Conservation (phyloP, 2,888 invertebrate species). For the Euphydryas editha region DNA sequence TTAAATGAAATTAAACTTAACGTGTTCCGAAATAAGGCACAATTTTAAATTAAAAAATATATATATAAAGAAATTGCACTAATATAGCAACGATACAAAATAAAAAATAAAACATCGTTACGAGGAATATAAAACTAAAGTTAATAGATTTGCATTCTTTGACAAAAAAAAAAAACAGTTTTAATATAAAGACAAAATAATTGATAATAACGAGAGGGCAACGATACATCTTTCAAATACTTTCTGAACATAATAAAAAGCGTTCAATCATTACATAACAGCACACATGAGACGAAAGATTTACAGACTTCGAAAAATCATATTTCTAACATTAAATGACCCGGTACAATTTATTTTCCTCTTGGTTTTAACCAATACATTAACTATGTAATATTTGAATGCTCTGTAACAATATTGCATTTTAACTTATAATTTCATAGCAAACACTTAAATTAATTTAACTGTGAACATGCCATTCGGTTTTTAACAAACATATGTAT, state of each 20-base stretch:
- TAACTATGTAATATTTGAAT: too few relatives aligned
- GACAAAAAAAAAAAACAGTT: not conserved
- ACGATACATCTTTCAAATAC: not conserved
- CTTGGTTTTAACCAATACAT: too few relatives aligned
- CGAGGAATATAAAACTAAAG: not conserved
- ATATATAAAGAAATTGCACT: slow-evolving; percentile 28
- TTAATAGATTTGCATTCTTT: slow-evolving; percentile 9
- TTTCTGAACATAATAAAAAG: not conserved
- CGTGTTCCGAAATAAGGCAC: slow-evolving; percentile 40
- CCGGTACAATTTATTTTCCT: too few relatives aligned
- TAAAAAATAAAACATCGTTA: not conserved
- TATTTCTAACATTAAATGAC: too few relatives aligned
- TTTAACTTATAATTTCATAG: too few relatives aligned
- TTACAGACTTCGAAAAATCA: not conserved
- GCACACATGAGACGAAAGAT: not conserved
- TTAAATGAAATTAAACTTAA: slow-evolving; percentile 35
- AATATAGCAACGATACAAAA: slow-evolving; percentile 21
- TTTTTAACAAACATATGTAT: too few relatives aligned
- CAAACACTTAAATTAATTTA: too few relatives aligned
- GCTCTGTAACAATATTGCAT: too few relatives aligned
- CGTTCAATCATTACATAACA: not conserved
- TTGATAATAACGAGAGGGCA: not conserved
- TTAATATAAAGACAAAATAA: not conserved
- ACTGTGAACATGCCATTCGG: too few relatives aligned
- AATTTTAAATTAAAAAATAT: slow-evolving; percentile 34